Conservation (phyloP, 2,797 vertebrate species). For the Scyliorhinus canicula region DNA sequence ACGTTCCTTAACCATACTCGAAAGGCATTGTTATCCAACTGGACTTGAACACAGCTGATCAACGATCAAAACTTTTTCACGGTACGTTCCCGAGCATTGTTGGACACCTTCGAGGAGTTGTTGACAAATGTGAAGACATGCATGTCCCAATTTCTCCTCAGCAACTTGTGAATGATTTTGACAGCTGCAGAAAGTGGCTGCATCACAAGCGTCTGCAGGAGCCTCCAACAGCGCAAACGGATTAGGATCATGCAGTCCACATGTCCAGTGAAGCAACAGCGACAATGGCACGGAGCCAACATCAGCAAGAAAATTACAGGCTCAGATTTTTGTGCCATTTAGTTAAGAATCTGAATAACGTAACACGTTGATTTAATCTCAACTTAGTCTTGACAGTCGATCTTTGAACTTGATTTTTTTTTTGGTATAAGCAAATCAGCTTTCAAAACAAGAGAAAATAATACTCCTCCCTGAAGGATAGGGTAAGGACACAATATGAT, state of each 20-base stretch:
- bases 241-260: background rate
- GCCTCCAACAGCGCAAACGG: background rate
- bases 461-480: background rate
- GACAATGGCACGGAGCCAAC: background rate
- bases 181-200: background rate
- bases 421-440: background rate
- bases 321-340: background rate
- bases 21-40: background rate
- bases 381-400: conserved; percentile 12
- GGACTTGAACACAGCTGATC: background rate
- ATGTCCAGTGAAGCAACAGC: background rate
- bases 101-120: background rate
- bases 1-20: background rate
- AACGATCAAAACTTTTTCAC: background rate
- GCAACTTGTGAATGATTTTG: background rate
- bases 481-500: background rate
- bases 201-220: background rate
- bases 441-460: background rate
- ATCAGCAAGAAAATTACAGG: background rate
- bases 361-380: background rate
- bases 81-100: background rate
- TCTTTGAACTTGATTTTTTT: background rate
- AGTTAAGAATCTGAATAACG: background rate
- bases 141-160: background rate
- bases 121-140: background rate